Conservation (phyloP, 2,113 vertebrate genomes). For the Megaceryle maxima region DNA sequence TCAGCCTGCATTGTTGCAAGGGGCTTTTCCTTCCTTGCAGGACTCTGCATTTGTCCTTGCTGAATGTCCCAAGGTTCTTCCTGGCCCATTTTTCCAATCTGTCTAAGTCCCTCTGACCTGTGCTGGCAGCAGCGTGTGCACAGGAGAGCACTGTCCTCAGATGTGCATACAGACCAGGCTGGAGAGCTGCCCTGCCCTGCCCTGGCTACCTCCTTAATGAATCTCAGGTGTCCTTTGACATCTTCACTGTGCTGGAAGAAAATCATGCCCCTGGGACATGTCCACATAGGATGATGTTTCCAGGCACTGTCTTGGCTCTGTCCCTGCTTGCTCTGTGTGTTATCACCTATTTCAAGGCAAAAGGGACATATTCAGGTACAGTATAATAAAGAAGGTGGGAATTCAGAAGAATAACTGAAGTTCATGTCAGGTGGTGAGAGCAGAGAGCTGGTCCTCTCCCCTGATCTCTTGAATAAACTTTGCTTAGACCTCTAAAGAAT, state of each 20-base stretch:
- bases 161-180: background rate
- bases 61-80: background rate
- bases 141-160: background rate
- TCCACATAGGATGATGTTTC: background rate
- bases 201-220: background rate
- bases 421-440: background rate
- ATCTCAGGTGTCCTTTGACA: background rate
- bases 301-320: background rate
- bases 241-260: background rate
- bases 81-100: background rate
- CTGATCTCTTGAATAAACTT: background rate
- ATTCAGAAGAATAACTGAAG: background rate
- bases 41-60: background rate
- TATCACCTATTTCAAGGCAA: background rate
- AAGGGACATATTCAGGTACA: background rate
- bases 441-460: background rate
- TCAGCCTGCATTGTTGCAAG: background rate
- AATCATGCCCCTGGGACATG: fast-evolving
- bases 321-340: background rate
- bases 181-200: background rate
- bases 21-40: background rate
- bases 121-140: background rate
- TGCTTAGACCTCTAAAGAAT: background rate
- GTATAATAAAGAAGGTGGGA: background rate
- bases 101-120: background rate